Base-by-base conservation (phyloP, 1,140 invertebrate genomes). In the Drosophila obscura region DNA sequence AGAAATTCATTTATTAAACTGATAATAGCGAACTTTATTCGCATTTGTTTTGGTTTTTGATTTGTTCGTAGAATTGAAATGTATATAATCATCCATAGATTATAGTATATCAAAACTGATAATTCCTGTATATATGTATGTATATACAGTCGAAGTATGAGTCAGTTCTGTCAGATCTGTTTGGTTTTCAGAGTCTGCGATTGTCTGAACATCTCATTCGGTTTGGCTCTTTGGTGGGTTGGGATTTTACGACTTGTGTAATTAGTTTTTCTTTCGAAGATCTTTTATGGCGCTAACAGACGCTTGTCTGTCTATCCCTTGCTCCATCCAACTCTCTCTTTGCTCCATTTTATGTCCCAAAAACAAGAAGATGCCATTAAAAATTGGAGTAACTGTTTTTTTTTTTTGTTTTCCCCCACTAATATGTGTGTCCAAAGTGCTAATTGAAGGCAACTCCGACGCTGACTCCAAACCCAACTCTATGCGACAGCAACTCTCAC, bases 381-480 rank as follows among this genome's bases (percentile, higher is more conserved):
- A 76, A 79, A 62, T 61, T 67, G 26, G 73, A 71, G 74, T 82
- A 82, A 82, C 82, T 81, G 74, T 87, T 75, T 78, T 87, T 72
- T 81, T 68, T 80, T 77, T 85, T 85, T 19, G 19, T 19, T 19
- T 19, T 19, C 19, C 68, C 73, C 66, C 55, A 82, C 83, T 87
- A 87, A 88, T 87, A 87, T 82, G 74, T 88, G 82, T 87, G 75
- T 88, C 82, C 83, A 88, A 87, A 87, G 82, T 85, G 78, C 82
- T 87, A 87, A 87, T 88, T 87, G 82, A 81, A 87, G 66, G 83
- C 83, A 65, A 65, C 82, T 75, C 28, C 26, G n/a, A 35, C 22
- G 11, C 26, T 35, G 19, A 55, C 44, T 44, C 44, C 56, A 59
- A 44, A 56, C 61, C 44, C 16, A 16, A 13, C 11, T 35, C 31